Base-by-base conservation (phyloP, 2,797 vertebrate species). In the Limnodromus scolopaceus region DNA sequence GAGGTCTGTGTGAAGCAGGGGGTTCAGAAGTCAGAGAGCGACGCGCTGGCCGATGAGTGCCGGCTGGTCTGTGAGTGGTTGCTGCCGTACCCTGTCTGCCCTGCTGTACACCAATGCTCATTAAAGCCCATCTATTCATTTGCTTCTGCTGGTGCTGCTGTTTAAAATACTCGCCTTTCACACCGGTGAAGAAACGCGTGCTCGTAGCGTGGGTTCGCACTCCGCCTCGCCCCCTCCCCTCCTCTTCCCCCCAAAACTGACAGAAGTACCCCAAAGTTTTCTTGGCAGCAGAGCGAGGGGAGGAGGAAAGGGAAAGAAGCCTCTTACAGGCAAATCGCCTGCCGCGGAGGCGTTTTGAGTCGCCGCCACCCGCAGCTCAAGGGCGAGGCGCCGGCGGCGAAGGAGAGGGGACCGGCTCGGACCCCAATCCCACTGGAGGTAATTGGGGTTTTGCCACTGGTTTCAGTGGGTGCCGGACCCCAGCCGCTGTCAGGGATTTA, bases 91-190 rank as follows among this genome's bases (percentile, higher is more conserved):
- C 72, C 43, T 91, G 92, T 91, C 86, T 96, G 89, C 91, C 63
- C 61, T 89, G 84, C 84, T 97, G 96, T 97, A 76, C 68, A 60
- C 69, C 54, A 55, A 64, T 75, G 85, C 92, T 96, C 88, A 97
- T 97, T 98, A 97, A 98, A 98, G 75, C 75, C n/a, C 93, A 66
- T 91, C 63, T 94, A 76, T 88, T 86, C 41, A 66, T 89, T 41
- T 81, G 68, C 84, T 86, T 55, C 63, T 74, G 69, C 79, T 87
- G 43, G 8, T 89, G 51, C 81, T 87, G 43, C 9, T 89, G 48
- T 94, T 94, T 87, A 25, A 74, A 90, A 41, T 5, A 36, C 6
- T 85, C n/a, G 27, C 32, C 49, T 81, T 86, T 64, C 51, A 57
- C 45, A 49, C 6, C 7, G 30, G 13, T 48, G 60, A 51, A 81